Evolutionary conservation across 2,888 invertebrate genomes (phyloP).

Genomic region (Pterostichus niger): DNA sequence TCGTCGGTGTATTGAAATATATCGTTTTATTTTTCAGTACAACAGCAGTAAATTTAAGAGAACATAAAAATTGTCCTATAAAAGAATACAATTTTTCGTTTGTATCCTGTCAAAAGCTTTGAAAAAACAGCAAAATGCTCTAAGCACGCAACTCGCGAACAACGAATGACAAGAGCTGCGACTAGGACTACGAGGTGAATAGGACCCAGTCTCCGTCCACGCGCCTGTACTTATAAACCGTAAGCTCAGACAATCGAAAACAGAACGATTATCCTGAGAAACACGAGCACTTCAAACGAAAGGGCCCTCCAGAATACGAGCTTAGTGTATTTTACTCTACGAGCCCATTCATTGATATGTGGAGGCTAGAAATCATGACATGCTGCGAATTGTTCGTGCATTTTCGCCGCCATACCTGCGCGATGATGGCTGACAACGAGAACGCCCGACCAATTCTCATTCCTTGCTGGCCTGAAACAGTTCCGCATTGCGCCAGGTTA

Average conservation of each 20-base stretch:
- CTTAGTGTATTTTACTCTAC: constrained; percentile 63
- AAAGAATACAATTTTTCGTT: constrained; percentile 43
- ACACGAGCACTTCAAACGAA: constrained; percentile 64
- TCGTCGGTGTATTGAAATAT: constrained; percentile 28
- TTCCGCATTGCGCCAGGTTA: constrained; percentile 70
- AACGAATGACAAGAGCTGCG: background rate
- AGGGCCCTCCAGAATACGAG: constrained; percentile 64
- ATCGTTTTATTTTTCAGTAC: constrained; percentile 40
- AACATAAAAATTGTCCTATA: constrained; percentile 51
- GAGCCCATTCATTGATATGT: constrained; percentile 68
- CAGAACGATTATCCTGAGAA: constrained; percentile 66
- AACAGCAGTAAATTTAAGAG: constrained; percentile 36
- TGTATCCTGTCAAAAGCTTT: constrained; percentile 19
- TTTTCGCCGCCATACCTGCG: constrained; percentile 56
- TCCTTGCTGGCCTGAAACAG: constrained; percentile 68
- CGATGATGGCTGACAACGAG: constrained; percentile 16
- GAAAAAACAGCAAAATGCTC: constrained; percentile 22
- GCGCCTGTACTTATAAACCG: constrained; percentile 60
- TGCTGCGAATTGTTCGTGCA: constrained; percentile 53
- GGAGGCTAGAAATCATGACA: constrained; percentile 39
- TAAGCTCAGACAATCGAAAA: constrained; percentile 66
- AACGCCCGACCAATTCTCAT: constrained; percentile 67
- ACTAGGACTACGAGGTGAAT: background rate
- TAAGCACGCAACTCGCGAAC: constrained; percentile 6
- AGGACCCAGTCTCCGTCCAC: background rate